phyloP scores from a whole-genome alignment of 2,797 vertebrate genomes.

The Rhabdophis nuchalis region DNA sequence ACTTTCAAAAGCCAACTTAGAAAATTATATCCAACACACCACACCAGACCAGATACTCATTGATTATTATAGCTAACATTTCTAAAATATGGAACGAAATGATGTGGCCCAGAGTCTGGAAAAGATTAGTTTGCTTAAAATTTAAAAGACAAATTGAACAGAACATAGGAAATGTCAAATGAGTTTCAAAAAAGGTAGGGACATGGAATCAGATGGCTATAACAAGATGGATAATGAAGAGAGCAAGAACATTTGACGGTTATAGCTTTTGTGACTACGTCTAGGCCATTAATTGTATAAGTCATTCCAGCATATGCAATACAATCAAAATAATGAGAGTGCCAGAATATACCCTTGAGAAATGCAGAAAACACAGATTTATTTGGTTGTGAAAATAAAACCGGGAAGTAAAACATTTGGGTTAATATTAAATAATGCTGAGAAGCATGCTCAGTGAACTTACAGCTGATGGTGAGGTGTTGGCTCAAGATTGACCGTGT shows the following conservation, averaged over 20 bases:
- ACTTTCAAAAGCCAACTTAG: background rate
- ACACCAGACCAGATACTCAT: background rate
- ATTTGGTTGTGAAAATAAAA: background rate
- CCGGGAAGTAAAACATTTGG: background rate
- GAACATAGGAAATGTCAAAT: background rate
- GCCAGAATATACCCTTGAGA: background rate
- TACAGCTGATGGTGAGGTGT: background rate
- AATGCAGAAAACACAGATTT: background rate
- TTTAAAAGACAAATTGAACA: background rate
- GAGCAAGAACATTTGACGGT: background rate
- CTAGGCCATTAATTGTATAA: background rate
- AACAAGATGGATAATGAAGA: background rate
- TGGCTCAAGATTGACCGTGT: background rate
- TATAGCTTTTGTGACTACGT: background rate
- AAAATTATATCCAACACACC: background rate
- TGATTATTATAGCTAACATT: background rate
- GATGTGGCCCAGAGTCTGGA: background rate
- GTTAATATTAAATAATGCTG: background rate
- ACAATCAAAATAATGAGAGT: background rate
- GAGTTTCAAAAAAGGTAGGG: background rate
- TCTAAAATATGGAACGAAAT: background rate
- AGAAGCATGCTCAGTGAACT: background rate
- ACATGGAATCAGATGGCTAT: background rate
- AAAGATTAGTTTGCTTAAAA: background rate
- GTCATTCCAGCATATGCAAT: background rate